Base-by-base conservation (phyloP, 2,888 invertebrate species). In the Nomada lathburiana region DNA sequence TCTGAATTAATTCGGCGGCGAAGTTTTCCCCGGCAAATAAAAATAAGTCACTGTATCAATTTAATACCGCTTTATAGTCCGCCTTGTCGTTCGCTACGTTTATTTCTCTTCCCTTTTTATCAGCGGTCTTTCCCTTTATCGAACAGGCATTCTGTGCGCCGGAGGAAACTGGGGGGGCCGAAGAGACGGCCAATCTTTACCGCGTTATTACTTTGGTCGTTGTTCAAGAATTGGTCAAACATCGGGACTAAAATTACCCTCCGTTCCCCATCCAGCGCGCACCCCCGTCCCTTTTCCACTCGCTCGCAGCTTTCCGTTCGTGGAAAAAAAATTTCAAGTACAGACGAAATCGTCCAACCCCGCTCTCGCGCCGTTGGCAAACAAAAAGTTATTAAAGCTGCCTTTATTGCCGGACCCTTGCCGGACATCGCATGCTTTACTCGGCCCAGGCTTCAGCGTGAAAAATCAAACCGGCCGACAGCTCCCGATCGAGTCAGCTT, bases 1-100 rank as follows among this genome's bases (percentile, higher is more conserved):
- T 91, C 89, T 85, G 88, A 89, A 91, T 91, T 91, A 90, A 91
- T 91, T 91, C 90, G 91, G 90, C 90, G 90, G 89, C 86, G 80
- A 91, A 91, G 86, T 91, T 91, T 89, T 82, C 80, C 75, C 69
- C 65, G 80, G 86, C 84, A 89, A 90, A 91, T 90, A 91, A 90
- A 89, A 90, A 87, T 88, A 90, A 88, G 86, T 88, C 85, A 78
- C 80, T 77, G 80, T 88, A 91, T 90, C 88, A 90, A 90, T 91
- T 91, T 91, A 89, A 89, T 90, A 88, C 80, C 83, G 83, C 72
- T 86, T 87, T 84, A 82, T 78, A 65, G 76, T 63, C 62, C 50
- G 16, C 44, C 50, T 55, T 36, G 64, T 57, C 73, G 44, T 68
- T 60, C 18, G 18, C n/a, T 5, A 7, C 44, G 20, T 42, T 29